Conservation (phyloP, 2,888 invertebrate genomes). For the Pollenia amentaria region DNA sequence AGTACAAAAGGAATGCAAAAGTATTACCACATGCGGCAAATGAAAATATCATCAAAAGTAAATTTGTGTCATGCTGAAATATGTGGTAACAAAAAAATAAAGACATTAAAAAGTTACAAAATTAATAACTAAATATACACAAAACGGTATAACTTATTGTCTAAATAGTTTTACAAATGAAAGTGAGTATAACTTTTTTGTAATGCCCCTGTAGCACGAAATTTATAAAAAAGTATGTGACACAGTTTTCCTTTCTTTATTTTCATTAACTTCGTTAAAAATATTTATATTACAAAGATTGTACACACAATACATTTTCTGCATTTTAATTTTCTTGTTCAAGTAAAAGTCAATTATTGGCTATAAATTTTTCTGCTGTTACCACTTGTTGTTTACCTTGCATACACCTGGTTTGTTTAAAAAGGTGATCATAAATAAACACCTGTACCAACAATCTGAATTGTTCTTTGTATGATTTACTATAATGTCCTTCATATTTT, state of each 20-base stretch:
- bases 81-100: constrained; percentile 3
- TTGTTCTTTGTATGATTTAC: constrained; percentile 32
- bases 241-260: neutral
- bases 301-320: too few species aligned
- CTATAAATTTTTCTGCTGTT: constrained; percentile 32
- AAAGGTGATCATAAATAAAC: constrained; percentile 40
- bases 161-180: neutral
- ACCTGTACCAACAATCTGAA: constrained; percentile 25
- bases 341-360: constrained; percentile 21
- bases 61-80: constrained; percentile 51
- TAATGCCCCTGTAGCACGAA: constrained; percentile 11
- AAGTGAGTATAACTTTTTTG: neutral
- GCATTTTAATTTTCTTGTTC: neutral
- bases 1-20: constrained; percentile 8
- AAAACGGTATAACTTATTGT: neutral
- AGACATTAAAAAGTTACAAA: neutral
- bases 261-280: too few species aligned
- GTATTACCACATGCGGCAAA: constrained; percentile 43
- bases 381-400: neutral
- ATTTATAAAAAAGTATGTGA: neutral
- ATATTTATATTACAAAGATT: too few species aligned
- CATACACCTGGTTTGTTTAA: neutral
- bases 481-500: neutral
- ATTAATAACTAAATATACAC: neutral
- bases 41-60: constrained; percentile 52